Conservation (phyloP, 2,888 invertebrate genomes). For the Drymonia ruficornis region DNA sequence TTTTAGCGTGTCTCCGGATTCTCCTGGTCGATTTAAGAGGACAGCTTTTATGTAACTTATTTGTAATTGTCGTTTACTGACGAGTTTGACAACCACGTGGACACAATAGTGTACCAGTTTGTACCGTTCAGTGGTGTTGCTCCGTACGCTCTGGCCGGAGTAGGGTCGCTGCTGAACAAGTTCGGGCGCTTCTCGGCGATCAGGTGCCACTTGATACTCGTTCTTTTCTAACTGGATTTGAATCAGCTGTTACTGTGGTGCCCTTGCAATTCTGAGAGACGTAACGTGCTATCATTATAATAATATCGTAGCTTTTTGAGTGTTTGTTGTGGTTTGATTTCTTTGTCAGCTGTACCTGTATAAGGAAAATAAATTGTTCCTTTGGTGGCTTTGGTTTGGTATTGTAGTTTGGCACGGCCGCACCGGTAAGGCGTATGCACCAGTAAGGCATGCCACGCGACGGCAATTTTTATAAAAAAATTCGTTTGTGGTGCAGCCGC, state of each 20-base stretch:
- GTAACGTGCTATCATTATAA: conserved; percentile 6
- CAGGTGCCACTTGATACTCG: conserved; percentile 81
- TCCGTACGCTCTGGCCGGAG: conserved; percentile 45
- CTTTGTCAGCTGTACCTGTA: not conserved
- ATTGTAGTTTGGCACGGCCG: no score
- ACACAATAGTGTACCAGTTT: conserved; percentile 78
- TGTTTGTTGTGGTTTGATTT: not conserved
- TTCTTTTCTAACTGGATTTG: conserved; percentile 82
- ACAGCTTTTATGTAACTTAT: no score
- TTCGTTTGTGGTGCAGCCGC: no score
- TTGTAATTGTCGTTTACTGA: conserved; percentile 53
- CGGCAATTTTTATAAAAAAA: no score
- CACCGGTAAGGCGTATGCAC: no score
- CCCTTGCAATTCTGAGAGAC: conserved; percentile 51
- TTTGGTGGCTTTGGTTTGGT: not conserved
- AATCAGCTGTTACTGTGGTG: conserved; percentile 75
- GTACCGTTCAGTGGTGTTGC: conserved; percentile 74
- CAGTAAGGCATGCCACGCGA: no score
- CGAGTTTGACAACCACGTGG: conserved; percentile 78
- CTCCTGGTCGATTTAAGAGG: no score
- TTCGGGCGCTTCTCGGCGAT: conserved; percentile 78
- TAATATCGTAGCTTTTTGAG: not conserved
- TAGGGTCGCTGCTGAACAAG: conserved; percentile 77
- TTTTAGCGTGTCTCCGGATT: conserved; percentile 1
- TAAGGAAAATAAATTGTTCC: not conserved